phyloP scores from a whole-genome alignment of 2,888 invertebrate genomes.

The Myathropa florea region DNA sequence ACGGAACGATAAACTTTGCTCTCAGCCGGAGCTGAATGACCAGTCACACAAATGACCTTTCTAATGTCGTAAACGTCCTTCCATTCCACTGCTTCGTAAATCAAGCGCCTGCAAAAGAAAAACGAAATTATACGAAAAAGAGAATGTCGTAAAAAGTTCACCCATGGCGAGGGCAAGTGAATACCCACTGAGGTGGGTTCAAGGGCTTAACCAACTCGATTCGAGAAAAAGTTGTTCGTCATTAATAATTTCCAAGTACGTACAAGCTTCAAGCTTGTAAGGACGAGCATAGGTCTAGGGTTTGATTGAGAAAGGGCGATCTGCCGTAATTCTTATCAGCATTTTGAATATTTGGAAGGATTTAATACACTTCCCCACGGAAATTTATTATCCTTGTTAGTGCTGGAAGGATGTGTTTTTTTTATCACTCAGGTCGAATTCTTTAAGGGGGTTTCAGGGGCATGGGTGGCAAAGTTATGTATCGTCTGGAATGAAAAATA shows the following conservation, averaged over 20 bases:
- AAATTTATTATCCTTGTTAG: constrained; percentile 21
- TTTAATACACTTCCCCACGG: not conserved
- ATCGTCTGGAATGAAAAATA: no score
- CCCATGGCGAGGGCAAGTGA: constrained; percentile 18
- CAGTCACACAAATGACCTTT: constrained; percentile 42
- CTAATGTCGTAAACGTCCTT: constrained; percentile 25
- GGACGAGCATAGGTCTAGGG: constrained; percentile 11
- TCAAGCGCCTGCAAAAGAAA: constrained; percentile 3
- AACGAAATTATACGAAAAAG: not conserved
- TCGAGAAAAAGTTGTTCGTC: constrained; percentile 45
- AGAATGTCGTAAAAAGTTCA: constrained; percentile 31
- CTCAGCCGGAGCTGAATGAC: constrained; percentile 43
- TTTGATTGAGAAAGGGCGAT: not conserved
- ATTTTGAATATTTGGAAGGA: not conserved
- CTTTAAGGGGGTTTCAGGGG: constrained; percentile 5
- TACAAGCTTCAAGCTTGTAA: constrained; percentile 1
- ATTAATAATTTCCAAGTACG: constrained; percentile 52
- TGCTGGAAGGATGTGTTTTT: constrained; percentile 33
- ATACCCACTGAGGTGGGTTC: constrained; percentile 26
- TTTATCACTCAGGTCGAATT: constrained; percentile 45
- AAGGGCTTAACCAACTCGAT: not conserved
- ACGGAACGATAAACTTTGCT: constrained; percentile 37
- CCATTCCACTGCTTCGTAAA: constrained; percentile 30
- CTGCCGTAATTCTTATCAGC: not conserved
- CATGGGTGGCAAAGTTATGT: not conserved